Evolutionary conservation across 30 jellyfish, hydroid and myxozoan species (phyloP).

Genomic region (Cassiopea andromeda): DNA sequence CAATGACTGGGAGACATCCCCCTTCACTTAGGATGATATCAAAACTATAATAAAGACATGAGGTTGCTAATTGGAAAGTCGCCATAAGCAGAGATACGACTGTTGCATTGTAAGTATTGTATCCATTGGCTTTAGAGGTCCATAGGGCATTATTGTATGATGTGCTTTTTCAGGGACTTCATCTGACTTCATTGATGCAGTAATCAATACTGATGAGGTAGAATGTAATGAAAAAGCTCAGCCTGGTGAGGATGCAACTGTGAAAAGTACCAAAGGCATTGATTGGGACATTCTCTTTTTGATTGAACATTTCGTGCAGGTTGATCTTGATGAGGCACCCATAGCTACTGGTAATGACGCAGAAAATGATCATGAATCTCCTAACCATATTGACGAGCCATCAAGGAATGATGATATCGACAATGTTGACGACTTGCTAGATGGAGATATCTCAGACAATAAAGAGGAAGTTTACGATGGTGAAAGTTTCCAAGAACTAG

Average conservation of each 20-base stretch:
- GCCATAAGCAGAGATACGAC: too few species aligned
- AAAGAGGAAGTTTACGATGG: background rate
- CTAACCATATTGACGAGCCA: background rate
- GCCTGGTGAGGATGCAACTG: background rate
- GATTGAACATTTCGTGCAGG: slow-evolving; percentile 9
- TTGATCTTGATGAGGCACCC: background rate
- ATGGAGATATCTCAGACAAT: background rate
- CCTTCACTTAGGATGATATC: too few species aligned
- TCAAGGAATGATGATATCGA: background rate
- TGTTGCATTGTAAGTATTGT: too few species aligned
- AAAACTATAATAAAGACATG: too few species aligned
- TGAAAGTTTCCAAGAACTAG: background rate
- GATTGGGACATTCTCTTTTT: background rate
- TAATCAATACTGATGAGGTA: background rate
- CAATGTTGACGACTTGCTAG: background rate
- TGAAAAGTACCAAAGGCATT: background rate
- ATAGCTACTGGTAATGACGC: background rate
- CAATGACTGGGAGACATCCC: too few species aligned
- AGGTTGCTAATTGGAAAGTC: too few species aligned
- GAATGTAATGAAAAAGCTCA: background rate
- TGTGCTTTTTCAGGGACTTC: too few species aligned
- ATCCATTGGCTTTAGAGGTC: too few species aligned
- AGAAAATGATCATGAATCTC: background rate
- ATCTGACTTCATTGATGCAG: background rate
- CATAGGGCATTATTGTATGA: too few species aligned